Conservation (phyloP, 2,113 vertebrate species). For the mouse (Mus musculus) region DNA sequence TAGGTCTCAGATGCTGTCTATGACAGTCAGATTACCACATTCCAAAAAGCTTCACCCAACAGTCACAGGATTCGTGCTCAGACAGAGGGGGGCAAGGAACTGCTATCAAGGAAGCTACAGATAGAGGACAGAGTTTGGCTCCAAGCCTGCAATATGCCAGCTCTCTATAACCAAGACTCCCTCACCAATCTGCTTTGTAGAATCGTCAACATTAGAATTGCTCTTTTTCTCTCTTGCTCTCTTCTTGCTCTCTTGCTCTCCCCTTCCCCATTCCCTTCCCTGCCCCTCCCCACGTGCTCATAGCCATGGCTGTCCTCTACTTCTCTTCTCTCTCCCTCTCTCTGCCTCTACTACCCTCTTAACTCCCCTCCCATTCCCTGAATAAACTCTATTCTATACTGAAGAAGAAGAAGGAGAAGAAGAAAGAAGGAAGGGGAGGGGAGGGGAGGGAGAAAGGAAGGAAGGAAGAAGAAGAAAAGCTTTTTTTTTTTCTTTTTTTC, state of each 20-base stretch:
- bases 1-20: neutral
- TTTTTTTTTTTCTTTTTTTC: neutral
- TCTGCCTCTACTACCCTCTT: too few species aligned
- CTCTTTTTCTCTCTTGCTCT: neutral
- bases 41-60: neutral
- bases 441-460: too few species aligned
- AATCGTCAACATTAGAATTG: neutral
- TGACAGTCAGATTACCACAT: neutral
- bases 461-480: too few species aligned
- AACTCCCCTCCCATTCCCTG: too few species aligned
- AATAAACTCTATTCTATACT: too few species aligned
- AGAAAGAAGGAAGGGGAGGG: too few species aligned
- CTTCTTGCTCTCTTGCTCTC: too few species aligned
- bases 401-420: too few species aligned
- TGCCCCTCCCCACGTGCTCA: too few species aligned
- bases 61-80: neutral
- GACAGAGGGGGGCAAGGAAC: neutral
- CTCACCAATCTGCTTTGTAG: neutral
- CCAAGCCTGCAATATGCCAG: neutral
- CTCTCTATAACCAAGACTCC: neutral
- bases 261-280: too few species aligned
- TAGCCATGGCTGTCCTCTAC: too few species aligned
- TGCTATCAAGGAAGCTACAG: neutral
- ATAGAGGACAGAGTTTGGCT: neutral
- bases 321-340: too few species aligned